Base-by-base conservation (phyloP, 2,113 vertebrate genomes). In the Chlamydotis undulata region DNA sequence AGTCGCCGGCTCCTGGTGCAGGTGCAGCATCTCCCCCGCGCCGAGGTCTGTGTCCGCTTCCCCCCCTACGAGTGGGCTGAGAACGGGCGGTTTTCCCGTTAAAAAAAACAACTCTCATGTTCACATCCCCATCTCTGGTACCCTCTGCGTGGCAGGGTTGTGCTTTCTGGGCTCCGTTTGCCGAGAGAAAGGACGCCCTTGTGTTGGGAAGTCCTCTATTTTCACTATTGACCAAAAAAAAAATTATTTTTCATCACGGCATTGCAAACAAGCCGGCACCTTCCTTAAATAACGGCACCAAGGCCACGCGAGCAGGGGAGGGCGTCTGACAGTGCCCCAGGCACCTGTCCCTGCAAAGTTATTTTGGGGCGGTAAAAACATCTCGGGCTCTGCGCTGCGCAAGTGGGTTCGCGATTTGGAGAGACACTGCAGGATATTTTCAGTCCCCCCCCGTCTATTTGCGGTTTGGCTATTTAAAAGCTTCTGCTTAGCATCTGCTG, bases 261-360 rank as follows among this genome's bases (percentile, higher is more conserved):
- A 1, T 73, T 29, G 1, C 76, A 49, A 29, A 35, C 3, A 2
- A 41, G 49, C 31, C 33, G 9, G 73, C 76, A 11, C 12, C 6
- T 76, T 35, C 92, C 94, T 15, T 3, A 78, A 95, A 95, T 94
- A 95, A 80, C 84, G 12, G 0, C 82, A 3, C 55, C 4, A 2
- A 70, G 67, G 75, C 61, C 59, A 2, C 0, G 25, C 0, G n/a
- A 49, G 61, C 9, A 12, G 53, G 47, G 45, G 17, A 73, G n/a
- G 43, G 29, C 8, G 39, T 47, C 37, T 89, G 64, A 33, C 60
- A 74, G 39, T 0, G 45, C 17, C 61, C 25, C 85, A 24, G 4
- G 14, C 94, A 97, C 95, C 93, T 94, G 94, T 65, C 55, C 78
- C 74, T 4, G 43, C 18, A 43, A 15, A 70, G 80, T 81, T 96